These are phyloP conservation scores for Aleadryas rufinucha DNA, from an alignment of 2,113 vertebrate species.

Conservation along the genomic window DNA sequence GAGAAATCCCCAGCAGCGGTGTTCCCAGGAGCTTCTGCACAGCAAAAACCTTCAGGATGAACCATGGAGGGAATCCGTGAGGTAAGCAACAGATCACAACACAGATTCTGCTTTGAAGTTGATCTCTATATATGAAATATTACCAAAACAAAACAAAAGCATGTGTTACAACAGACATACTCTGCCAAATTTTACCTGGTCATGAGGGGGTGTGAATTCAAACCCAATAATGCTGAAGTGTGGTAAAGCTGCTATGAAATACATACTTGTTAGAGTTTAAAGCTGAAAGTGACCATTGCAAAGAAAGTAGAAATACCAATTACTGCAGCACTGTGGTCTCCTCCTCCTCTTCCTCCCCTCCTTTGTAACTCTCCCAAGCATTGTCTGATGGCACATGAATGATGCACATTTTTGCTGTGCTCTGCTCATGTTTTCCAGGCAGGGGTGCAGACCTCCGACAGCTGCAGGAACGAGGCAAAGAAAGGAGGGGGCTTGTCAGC, in stretches of 20 bases:
- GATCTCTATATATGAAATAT: neutral
- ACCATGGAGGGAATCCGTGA: neutral
- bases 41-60: neutral
- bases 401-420: neutral
- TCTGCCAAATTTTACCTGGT: neutral
- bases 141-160: neutral
- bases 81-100: neutral
- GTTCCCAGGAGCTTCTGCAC: neutral
- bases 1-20: neutral
- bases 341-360: neutral
- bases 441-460: constrained; percentile 30
- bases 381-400: neutral
- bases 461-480: constrained; percentile 18
- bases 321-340: neutral
- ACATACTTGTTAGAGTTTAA: neutral
- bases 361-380: constrained; percentile 7
- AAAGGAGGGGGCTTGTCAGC: neutral
- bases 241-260: neutral
- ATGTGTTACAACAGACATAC: neutral
- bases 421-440: constrained; percentile 39
- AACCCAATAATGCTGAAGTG: neutral
- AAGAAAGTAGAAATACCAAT: neutral
- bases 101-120: neutral
- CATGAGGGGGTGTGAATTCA: neutral
- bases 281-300: neutral